Evolutionary conservation across 2,888 invertebrate species (phyloP), one percentile per base, ranked within the genome.

Genomic region (Amblyjoppa proteus): DNA sequence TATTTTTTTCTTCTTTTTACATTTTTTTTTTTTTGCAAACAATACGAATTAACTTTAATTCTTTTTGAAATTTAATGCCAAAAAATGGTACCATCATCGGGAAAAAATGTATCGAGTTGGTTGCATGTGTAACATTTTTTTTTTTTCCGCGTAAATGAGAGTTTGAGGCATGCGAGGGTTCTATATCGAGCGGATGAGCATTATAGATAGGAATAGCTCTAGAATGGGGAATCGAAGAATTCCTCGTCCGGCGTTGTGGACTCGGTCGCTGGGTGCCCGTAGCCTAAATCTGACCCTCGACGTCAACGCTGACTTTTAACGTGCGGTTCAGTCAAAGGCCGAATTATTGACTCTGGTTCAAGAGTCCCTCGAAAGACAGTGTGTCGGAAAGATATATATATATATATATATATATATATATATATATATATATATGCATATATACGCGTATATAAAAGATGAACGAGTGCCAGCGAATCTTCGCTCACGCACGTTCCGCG

Each of bases 261-360:
- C 31, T 79, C 78, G 56, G 28, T 75, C n/a, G 49, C 16, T 28
- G 45, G 31, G 66, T 9, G 80, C 64, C 69, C 82, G 78, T 71
- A 87, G 89, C 89, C 92, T 92, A 92, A 93, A 92, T 91, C 86
- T 91, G 92, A 92, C 91, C 92, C 91, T 91, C 91, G 89, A 89
- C 92, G 91, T 91, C 91, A 88, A 87, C 88, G 90, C 80, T 90
- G 92, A 91, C 91, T 91, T 91, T 91, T 90, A 92, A 90, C 89
- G 88, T 76, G 87, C 88, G 87, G 91, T 88, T 91, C 91, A 89
- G 92, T 91, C 91, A 91, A 91, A 92, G 92, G 92, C 90, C 91
- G 88, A 89, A 90, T 91, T 91, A 92, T 91, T 92, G 92, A 91
- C 90, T 89, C 85, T 80, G 90, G 90, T 90, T 92, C 92, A 92